Conservation (phyloP, 2,888 invertebrate genomes). For the Zygothrica quintamaculata region DNA sequence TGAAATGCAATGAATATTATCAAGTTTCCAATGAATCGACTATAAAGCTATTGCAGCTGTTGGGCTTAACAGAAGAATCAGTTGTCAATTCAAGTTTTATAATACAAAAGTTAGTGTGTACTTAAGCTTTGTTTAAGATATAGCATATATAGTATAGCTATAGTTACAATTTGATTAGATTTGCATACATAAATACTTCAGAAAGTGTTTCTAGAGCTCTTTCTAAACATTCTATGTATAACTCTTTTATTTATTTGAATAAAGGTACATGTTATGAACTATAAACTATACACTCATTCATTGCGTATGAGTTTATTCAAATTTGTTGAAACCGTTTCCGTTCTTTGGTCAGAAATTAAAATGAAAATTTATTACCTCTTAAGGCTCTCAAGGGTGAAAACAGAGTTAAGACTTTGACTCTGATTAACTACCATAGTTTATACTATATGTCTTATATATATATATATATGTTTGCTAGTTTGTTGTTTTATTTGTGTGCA, state of each 20-base stretch:
- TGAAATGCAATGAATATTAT: background rate
- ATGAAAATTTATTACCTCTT: slow-evolving; percentile 68
- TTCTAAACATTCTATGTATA: too few species aligned
- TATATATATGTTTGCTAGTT: slow-evolving; percentile 13
- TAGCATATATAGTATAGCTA: too few species aligned
- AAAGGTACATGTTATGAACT: slow-evolving; percentile 14
- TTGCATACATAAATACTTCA: too few species aligned
- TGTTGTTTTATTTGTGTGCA: slow-evolving; percentile 20
- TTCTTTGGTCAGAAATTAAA: slow-evolving; percentile 70
- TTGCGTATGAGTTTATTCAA: slow-evolving; percentile 9
- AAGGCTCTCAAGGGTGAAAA: slow-evolving; percentile 32
- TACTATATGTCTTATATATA: slow-evolving; percentile 1
- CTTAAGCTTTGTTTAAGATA: too few species aligned
- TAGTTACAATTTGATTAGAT: too few species aligned
- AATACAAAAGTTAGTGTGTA: too few species aligned
- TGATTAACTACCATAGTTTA: slow-evolving; percentile 72
- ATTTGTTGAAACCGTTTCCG: slow-evolving; percentile 49
- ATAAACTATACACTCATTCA: slow-evolving; percentile 57
- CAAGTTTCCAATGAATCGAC: too few species aligned
- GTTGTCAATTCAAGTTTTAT: too few species aligned
- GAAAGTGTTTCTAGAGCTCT: too few species aligned
- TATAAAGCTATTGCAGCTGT: too few species aligned
- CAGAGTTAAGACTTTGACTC: slow-evolving; percentile 60
- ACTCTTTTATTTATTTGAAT: too few species aligned
- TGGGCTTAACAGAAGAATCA: too few species aligned